Conservation (phyloP, 1,140 invertebrate species). For the Aricia agestis region DNA sequence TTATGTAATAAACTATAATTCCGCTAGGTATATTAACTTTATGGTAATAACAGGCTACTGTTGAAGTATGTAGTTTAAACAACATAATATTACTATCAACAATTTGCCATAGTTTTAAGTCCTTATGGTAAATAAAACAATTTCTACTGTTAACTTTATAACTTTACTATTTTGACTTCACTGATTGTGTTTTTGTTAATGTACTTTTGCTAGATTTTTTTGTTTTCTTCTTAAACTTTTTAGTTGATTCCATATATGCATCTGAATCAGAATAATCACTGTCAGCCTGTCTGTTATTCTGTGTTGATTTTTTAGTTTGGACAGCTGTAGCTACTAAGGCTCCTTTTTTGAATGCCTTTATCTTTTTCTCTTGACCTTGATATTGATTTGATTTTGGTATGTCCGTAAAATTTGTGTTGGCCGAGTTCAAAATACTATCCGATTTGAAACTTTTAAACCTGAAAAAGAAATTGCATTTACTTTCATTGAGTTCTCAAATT, state of each 20-base stretch:
- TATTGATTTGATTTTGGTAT: constrained; percentile 57
- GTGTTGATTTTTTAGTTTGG: constrained; percentile 58
- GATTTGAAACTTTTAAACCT: constrained; percentile 62
- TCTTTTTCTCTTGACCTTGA: constrained; percentile 47
- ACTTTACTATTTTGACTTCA: not conserved
- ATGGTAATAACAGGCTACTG: no score
- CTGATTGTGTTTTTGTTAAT: constrained; percentile 22
- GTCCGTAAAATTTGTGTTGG: constrained; percentile 67
- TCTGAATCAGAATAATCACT: constrained; percentile 75
- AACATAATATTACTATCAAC: no score
- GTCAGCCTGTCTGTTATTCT: constrained; percentile 43
- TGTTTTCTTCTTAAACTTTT: constrained; percentile 72
- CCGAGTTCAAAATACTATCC: constrained; percentile 47
- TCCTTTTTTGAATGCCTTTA: constrained; percentile 76
- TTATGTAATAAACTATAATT: no score
- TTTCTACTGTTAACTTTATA: not conserved
- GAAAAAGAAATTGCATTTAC: constrained; percentile 36
- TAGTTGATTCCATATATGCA: constrained; percentile 63
- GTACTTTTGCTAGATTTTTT: constrained; percentile 67
- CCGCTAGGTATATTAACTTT: no score
- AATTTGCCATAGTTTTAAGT: no score
- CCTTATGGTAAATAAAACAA: no score
- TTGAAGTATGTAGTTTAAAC: no score
- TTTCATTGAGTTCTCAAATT: not conserved
- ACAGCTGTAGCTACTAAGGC: constrained; percentile 78